A percentile compares a stretch with the other conserved stretches of the same genome.
Conservation (phyloP, 2,797 vertebrate species). For the Echiichthys vipera region DNA sequence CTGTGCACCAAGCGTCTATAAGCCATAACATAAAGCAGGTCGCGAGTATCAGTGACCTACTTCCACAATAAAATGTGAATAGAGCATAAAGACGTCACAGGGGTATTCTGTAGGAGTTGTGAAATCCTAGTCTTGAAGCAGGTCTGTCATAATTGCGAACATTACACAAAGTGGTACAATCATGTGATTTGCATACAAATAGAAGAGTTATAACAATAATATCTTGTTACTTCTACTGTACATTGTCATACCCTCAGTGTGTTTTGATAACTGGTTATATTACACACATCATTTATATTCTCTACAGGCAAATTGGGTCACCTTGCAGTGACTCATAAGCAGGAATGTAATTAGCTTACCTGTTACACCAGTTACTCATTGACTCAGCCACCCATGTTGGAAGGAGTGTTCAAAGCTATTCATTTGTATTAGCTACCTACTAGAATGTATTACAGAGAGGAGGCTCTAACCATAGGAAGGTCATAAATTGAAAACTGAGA, state of each 20-base stretch:
- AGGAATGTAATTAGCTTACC: slow-evolving; percentile 78
- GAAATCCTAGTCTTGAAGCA: not conserved
- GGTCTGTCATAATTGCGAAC: not conserved
- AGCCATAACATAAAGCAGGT: slow-evolving; percentile 62
- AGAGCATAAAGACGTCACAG: not conserved
- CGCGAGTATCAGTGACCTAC: slow-evolving; percentile 52
- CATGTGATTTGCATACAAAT: not conserved
- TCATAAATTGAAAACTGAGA: slow-evolving; percentile 81
- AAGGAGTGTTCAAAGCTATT: slow-evolving; percentile 43
- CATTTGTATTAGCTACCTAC: slow-evolving; percentile 38
- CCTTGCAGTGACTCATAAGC: slow-evolving; percentile 73
- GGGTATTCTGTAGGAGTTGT: not conserved
- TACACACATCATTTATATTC: not conserved
- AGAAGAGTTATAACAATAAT: not conserved
- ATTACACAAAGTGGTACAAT: not conserved
- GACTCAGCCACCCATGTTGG: slow-evolving; percentile 50
- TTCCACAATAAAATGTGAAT: slow-evolving; percentile 48
- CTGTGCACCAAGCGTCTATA: slow-evolving; percentile 56
- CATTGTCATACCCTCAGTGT: not conserved
- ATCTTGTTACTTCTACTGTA: not conserved
- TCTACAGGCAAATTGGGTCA: slow-evolving; percentile 59
- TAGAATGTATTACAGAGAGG: slow-evolving; percentile 56
- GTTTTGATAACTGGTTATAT: slow-evolving; percentile 18
- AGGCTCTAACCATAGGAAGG: slow-evolving; percentile 64
- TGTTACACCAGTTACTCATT: slow-evolving; percentile 75